Evolutionary conservation across 2,113 vertebrate genomes (phyloP).

Genomic region (Elephas maximus): DNA sequence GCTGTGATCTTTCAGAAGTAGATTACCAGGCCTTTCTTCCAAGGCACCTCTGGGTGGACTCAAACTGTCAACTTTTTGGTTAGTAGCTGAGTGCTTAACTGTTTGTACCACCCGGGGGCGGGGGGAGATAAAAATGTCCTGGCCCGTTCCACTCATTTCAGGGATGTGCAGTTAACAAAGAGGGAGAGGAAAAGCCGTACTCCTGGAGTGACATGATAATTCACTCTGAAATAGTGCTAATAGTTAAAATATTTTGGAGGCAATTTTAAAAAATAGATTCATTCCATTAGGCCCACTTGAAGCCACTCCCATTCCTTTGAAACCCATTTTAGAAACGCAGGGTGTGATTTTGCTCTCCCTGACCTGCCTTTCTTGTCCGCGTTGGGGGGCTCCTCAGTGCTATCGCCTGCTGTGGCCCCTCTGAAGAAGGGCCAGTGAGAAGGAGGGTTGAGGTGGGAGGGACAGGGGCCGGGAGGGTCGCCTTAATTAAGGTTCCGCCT

Average conservation of each 20-base stretch:
- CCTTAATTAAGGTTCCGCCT: background rate
- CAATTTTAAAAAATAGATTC: background rate
- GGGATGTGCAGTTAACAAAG: background rate
- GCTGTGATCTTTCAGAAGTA: background rate
- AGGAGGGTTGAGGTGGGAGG: background rate
- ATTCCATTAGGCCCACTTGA: background rate
- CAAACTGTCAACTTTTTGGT: background rate
- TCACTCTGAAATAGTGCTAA: background rate
- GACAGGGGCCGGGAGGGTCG: background rate
- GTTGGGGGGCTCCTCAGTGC: background rate
- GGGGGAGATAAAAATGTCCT: accelerated
- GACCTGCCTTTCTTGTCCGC: background rate
- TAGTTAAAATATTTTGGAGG: background rate
- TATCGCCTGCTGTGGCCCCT: background rate
- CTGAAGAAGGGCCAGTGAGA: background rate
- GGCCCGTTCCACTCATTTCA: background rate
- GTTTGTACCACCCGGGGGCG: background rate
- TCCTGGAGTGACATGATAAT: background rate
- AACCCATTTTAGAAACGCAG: background rate
- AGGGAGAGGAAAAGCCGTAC: background rate
- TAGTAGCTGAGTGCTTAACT: background rate
- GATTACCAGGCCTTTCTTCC: background rate
- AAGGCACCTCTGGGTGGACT: background rate
- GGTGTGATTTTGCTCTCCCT: background rate
- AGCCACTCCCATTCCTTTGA: background rate